Percentiles rank a stretch among this genome's conserved stretches.
These are phyloP conservation scores for Semicossyphus pulcher DNA, from an alignment of 2,113 vertebrate genomes.

Conservation along the genomic window DNA sequence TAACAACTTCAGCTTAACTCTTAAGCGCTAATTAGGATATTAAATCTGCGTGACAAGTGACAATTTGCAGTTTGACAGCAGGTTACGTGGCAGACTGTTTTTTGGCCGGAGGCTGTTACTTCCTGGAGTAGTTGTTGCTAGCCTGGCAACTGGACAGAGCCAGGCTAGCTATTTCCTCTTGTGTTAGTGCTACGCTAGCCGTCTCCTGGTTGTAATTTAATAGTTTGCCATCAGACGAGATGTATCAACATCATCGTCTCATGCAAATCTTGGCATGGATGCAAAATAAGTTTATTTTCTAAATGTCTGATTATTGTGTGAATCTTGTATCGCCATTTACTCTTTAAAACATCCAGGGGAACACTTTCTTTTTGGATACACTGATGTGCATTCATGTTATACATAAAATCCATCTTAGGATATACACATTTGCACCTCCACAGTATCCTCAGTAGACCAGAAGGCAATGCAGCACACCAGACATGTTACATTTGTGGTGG, in stretches of 20 bases:
- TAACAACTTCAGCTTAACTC: too few relatives aligned
- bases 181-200: background rate
- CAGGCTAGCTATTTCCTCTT: background rate
- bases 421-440: background rate
- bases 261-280: background rate
- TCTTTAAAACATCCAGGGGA: background rate
- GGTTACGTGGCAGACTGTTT: too few relatives aligned
- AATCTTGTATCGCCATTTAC: background rate
- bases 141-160: background rate
- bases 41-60: too few relatives aligned
- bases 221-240: background rate
- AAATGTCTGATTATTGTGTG: background rate
- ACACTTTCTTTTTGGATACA: background rate
- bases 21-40: too few relatives aligned
- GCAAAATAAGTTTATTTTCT: background rate
- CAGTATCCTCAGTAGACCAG: slow-evolving; percentile 30
- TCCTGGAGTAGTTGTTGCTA: background rate
- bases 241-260: background rate
- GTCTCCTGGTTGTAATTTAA: background rate
- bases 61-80: too few relatives aligned
- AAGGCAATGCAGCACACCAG: slow-evolving; percentile 22
- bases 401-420: background rate
- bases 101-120: too few relatives aligned
- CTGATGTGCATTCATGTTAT: background rate
- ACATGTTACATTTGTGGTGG: slow-evolving; percentile 30